Base-by-base conservation (phyloP, 2,797 vertebrate genomes). In the Lepus oiostolus region DNA sequence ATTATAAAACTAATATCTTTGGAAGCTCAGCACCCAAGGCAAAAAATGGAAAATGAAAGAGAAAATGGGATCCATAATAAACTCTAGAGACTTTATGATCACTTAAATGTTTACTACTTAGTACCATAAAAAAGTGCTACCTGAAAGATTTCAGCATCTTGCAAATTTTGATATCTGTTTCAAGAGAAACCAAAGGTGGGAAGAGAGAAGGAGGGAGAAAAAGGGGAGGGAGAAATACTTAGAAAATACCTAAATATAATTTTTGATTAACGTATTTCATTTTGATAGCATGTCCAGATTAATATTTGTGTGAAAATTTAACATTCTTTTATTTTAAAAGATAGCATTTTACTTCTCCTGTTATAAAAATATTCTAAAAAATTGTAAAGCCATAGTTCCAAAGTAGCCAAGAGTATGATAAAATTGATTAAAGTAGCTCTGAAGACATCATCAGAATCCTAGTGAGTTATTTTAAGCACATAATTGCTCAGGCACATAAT, bases 301-400 rank as follows among this genome's bases (percentile, higher is more conserved):
- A 93, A 14, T 74, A 75, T 47, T 91, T 84, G 83, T 54, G 42
- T 0, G 35, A 92, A 87, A 32, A 47, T 77, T 86, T 62, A 93
- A 28, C 24, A 86, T 74, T 75, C 3, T 1, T 79, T 75, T 65
- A 83, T 52, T 28, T 42, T 13, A 12, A 26, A 58, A 86, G 87
- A 38, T 58, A 63, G 50, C 68, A 71, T 38, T 28, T 85, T 63
- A 24, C 19, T 62, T 26, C 60, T 85, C 70, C 4, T 60, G 0
- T 19, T n/a, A 54, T 62, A 63, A 95, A 93, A 95, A 47, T 75
- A 82, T 67, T 81, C 47, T 86, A 90, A 42, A 22, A 75, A 62
- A 65, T 21, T 68, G 2, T 77, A 32, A 67, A 85, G 52, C 0
- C 88, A 13, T 2, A 76, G 63, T 16, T 1, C 16, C 72, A 85